Base-by-base conservation (phyloP, 2,797 vertebrate genomes). In the Pempheris klunzingeri region DNA sequence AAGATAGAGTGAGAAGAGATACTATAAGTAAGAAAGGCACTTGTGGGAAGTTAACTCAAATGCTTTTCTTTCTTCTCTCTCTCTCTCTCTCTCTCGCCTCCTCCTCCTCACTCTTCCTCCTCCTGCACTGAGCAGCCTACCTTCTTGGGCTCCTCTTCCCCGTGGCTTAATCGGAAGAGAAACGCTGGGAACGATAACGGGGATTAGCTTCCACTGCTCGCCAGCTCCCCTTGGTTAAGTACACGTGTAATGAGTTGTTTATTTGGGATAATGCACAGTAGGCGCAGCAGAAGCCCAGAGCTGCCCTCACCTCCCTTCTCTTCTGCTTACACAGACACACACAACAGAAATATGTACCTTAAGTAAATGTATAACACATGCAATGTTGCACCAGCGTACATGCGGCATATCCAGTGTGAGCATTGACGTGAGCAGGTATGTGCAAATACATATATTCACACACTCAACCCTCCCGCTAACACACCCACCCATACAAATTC, bases 181-280 rank as follows among this genome's bases (percentile, higher is more conserved):
- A 92, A 88, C 70, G 82, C 91, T 93, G 89, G 91, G 86, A 94
- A 93, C 65, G 92, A 93, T 95, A 94, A 91, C 81, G 59, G 87
- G 92, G 93, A 95, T 95, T 94, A 93, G 93, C 93, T 93, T 93
- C 88, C 87, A 85, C 91, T 87, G 85, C 91, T 93, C 87, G 74
- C 90, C 90, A 90, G 92, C 91, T 92, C 93, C 91, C 90, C 87
- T 93, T 67, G 88, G 94, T 94, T 95, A 95, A 95, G 93, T 95
- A 94, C 93, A 94, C 87, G 84, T 93, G 94, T 96, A 96, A 95
- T 96, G 90, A 95, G 92, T 93, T 95, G 94, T 96, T 95, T 96
- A 94, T 96, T 95, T 94, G 91, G 93, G 90, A 94, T 94, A 94
- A 94, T 92, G 91, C 92, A 87, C 92, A 92, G 93, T 92, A 92